These are phyloP conservation scores for Rhincodon typus DNA, from an alignment of 2,797 vertebrate genomes.

Conservation along the genomic window DNA sequence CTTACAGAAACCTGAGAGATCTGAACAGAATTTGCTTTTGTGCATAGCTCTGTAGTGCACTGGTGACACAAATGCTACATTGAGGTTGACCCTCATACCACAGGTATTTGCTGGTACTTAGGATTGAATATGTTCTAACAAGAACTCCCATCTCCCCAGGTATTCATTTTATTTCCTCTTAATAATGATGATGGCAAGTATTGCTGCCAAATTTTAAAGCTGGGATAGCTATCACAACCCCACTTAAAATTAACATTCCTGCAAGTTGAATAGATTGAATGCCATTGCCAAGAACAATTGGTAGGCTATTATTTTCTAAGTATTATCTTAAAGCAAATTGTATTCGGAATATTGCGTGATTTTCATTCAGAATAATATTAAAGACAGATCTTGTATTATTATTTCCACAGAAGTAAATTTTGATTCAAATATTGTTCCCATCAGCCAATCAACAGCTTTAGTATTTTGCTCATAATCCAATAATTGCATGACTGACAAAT, in stretches of 20 bases:
- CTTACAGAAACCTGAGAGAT: background rate
- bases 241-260: background rate
- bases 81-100: conserved; percentile 12
- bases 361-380: background rate
- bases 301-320: too few species aligned
- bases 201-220: conserved; percentile 7
- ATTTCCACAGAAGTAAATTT: background rate
- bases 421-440: too few species aligned
- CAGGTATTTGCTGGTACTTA: conserved; percentile 4
- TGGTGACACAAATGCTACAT: background rate
- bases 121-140: background rate
- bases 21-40: background rate
- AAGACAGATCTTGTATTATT: background rate
- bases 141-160: background rate
- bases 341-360: background rate
- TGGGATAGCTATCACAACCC: background rate
- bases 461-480: too few species aligned
- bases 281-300: background rate
- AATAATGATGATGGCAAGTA: background rate
- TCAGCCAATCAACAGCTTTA: too few species aligned
- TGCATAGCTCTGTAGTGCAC: background rate
- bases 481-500: too few species aligned
- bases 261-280: background rate
- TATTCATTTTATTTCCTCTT: background rate
- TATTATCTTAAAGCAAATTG: background rate